These are phyloP conservation scores for Subacronicta megacephala DNA, from an alignment of 2,888 invertebrate genomes.

Conservation along the genomic window DNA sequence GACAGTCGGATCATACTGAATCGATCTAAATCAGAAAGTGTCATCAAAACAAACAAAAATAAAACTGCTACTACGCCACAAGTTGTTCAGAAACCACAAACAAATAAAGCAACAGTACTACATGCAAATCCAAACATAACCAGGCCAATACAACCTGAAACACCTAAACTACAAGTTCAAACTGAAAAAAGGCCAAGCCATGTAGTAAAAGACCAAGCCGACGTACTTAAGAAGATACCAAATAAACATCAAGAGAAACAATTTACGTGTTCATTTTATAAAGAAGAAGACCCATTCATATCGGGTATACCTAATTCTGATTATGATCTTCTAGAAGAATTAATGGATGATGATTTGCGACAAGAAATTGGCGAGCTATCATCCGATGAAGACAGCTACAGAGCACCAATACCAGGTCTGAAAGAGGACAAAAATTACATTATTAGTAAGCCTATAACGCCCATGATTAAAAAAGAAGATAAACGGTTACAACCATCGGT, in stretches of 20 bases:
- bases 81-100: slow-evolving; percentile 6
- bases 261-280: slow-evolving; percentile 51
- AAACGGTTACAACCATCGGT: slow-evolving; percentile 23
- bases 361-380: slow-evolving; percentile 84
- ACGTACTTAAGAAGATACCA: slow-evolving; percentile 32
- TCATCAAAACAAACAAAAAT: slow-evolving; percentile 34
- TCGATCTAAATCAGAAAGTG: slow-evolving; percentile 29
- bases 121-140: slow-evolving; percentile 14
- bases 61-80: slow-evolving; percentile 24
- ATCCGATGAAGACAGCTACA: slow-evolving; percentile 76
- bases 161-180: slow-evolving; percentile 19
- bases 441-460: slow-evolving; percentile 23
- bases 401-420: slow-evolving; percentile 38
- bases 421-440: slow-evolving; percentile 53
- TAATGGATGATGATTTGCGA: slow-evolving; percentile 82
- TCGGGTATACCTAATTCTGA: slow-evolving; percentile 79
- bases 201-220: slow-evolving; percentile 15
- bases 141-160: slow-evolving; percentile 13
- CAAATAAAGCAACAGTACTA: slow-evolving; percentile 14
- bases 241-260: slow-evolving; percentile 55
- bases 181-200: slow-evolving; percentile 26
- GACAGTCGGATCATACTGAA: slow-evolving; percentile 11
- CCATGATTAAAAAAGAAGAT: slow-evolving; percentile 22
- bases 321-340: slow-evolving; percentile 83
- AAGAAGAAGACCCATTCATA: slow-evolving; percentile 73